phyloP scores from a whole-genome alignment of 2,888 invertebrate species.

The Thumatha senex region DNA sequence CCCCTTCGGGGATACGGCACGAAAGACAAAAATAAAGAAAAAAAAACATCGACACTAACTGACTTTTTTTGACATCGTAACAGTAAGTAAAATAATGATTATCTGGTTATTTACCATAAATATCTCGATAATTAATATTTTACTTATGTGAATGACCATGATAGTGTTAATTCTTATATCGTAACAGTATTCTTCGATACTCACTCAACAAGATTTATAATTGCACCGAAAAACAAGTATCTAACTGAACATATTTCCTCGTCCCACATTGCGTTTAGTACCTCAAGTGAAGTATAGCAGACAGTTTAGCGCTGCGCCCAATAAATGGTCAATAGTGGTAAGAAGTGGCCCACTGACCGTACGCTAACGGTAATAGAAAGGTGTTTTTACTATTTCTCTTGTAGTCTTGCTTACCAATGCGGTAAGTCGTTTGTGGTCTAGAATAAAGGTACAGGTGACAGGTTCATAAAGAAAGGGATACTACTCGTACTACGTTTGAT shows the following conservation, averaged over 20 bases:
- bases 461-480: constrained; percentile 1
- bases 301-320: constrained; percentile 59
- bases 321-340: constrained; percentile 74
- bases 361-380: constrained; percentile 63
- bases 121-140: no score
- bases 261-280: constrained; percentile 25
- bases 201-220: constrained; percentile 10
- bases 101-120: no score
- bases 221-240: constrained; percentile 24
- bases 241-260: constrained; percentile 24
- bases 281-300: constrained; percentile 49
- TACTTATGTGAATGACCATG: no score
- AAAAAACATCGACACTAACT: no score
- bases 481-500: no score
- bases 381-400: constrained; percentile 58
- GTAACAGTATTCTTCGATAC: not conserved
- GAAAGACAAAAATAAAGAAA: no score
- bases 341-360: constrained; percentile 76
- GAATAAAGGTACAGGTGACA: constrained; percentile 13
- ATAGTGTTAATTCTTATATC: no score
- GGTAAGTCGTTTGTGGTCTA: constrained; percentile 33
- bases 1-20: no score
- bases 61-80: no score
- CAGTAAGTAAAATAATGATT: no score
- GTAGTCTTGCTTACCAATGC: constrained; percentile 35